Evolutionary conservation across 2,797 vertebrate genomes (phyloP).

Genomic region (Bovichtus diacanthus): DNA sequence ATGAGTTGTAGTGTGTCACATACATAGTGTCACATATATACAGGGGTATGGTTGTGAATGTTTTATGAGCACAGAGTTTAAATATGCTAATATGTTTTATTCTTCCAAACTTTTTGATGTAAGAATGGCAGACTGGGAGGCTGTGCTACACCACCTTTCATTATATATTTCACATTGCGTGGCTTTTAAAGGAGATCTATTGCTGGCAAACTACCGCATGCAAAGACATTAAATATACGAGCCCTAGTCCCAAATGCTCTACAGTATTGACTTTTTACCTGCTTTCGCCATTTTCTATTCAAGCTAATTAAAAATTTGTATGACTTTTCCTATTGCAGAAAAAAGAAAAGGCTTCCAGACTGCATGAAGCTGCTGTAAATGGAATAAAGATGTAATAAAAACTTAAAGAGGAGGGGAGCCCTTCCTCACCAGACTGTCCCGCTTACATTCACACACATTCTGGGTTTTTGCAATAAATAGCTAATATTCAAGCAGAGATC

Average conservation of each 20-base stretch:
- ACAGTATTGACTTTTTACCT: slow-evolving; percentile 60
- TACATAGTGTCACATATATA: not conserved
- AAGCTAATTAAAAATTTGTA: slow-evolving; percentile 52
- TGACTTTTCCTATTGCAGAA: slow-evolving; percentile 31
- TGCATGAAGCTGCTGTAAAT: slow-evolving; percentile 37
- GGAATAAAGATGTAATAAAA: slow-evolving; percentile 48
- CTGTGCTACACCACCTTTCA: slow-evolving; percentile 35
- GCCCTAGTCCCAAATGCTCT: slow-evolving; percentile 27
- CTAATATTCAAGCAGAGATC: slow-evolving; percentile 17
- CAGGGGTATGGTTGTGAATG: slow-evolving; percentile 6
- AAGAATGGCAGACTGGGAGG: slow-evolving; percentile 16
- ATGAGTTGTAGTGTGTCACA: not conserved
- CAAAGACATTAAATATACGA: slow-evolving; percentile 67
- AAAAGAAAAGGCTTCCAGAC: slow-evolving; percentile 33
- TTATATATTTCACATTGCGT: slow-evolving; percentile 59
- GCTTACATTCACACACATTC: slow-evolving; percentile 10
- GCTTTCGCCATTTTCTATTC: slow-evolving; percentile 45
- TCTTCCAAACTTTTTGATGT: slow-evolving; percentile 13
- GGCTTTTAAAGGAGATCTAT: slow-evolving; percentile 60
- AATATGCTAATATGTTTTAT: slow-evolving; percentile 58
- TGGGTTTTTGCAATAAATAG: slow-evolving; percentile 26
- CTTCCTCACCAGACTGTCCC: not conserved
- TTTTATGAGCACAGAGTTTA: slow-evolving; percentile 41
- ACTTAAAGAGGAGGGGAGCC: slow-evolving; percentile 4
- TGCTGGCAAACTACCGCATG: slow-evolving; percentile 53